phyloP scores from a whole-genome alignment of 2,797 vertebrate species.

The Brachyrhaphis roseni region DNA sequence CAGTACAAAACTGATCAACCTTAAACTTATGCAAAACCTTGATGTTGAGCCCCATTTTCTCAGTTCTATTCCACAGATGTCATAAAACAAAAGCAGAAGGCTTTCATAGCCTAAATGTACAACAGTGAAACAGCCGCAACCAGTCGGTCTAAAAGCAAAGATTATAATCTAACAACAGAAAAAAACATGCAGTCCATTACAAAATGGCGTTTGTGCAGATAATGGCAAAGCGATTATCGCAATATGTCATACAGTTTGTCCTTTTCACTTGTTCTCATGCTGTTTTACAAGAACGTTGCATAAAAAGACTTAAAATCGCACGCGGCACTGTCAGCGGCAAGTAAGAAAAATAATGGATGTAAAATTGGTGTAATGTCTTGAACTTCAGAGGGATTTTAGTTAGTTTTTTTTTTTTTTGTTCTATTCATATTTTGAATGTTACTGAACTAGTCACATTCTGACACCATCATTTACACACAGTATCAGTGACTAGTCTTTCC shows the following conservation, averaged over 20 bases:
- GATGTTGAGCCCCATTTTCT: neutral
- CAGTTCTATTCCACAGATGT: neutral
- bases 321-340: constrained; percentile 1
- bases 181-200: constrained; percentile 5
- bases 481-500: neutral
- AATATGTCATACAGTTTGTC: neutral
- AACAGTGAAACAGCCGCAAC: constrained; percentile 14
- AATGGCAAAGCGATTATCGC: constrained; percentile 10
- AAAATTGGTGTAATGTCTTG: neutral
- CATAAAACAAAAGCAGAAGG: neutral
- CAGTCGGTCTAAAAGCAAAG: constrained; percentile 34
- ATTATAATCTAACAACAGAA: constrained; percentile 17
- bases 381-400: neutral
- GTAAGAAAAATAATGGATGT: neutral
- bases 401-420: neutral
- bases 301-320: neutral
- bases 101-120: constrained; percentile 48
- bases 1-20: neutral
- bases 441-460: neutral
- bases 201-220: constrained; percentile 31
- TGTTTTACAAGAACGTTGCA: neutral
- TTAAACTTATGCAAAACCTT: neutral
- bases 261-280: constrained; percentile 12
- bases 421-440: neutral
- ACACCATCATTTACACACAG: neutral